Base-by-base conservation (phyloP, 1,140 invertebrate species). In the Maniola jurtina region DNA sequence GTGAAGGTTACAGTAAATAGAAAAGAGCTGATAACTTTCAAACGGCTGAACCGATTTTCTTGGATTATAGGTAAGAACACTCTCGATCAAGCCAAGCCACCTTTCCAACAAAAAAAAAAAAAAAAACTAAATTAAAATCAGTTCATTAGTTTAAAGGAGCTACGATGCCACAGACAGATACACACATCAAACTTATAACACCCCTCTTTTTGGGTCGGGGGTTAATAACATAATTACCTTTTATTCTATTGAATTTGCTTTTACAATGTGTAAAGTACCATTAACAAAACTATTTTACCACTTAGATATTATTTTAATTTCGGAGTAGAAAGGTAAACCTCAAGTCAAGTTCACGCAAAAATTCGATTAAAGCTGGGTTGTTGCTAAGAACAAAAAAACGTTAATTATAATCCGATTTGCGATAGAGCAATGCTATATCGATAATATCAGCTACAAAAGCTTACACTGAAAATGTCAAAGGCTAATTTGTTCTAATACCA, bases 401-500 rank as follows among this genome's bases (percentile, higher is more conserved):
- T 48, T 45, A 45, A 52, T 52, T 52, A 52, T 14, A 13, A 16
- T 52, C 14, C 14, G 15, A 52, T 16, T 52, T 25, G 34, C 38
- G 64, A 52, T 59, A 59, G 34, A 50, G 45, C 14, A 48, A 14
- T 40, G 35, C 35, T 50, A 59, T 54, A 59, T 59, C 56, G 56
- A 65, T 65, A 59, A 54, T 47, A 65, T 65, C 64, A 52, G 48
- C 15, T 59, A 15, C 36, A 59, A 59, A 34, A 65, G 38, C 35
- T 59, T 60, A 58, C 45, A 58, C 58, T 25, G 63, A 42, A 55
- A 65, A 65, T 55, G 58, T 66, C 64, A 61, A 66, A 66, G 58
- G 58, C 64, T 66, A 66, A 66, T 50, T 66, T 66, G 58, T 66
- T 66, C 61, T 66, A 66, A 52, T 9, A 16, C 8, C 64, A 66